Base-by-base conservation (phyloP, 2,888 invertebrate species). In the Silvanus unidentatus region DNA sequence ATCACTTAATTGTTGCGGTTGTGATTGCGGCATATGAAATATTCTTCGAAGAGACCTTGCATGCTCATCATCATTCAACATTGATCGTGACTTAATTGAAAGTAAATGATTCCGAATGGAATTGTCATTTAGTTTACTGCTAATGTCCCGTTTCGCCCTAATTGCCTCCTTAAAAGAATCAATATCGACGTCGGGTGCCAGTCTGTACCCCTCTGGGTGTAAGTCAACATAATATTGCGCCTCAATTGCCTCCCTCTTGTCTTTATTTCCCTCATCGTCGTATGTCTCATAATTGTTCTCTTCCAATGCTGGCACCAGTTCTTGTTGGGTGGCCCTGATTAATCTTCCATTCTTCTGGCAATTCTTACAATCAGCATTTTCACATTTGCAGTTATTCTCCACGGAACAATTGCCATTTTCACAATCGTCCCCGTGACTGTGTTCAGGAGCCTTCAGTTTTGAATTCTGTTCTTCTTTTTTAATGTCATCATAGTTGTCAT, bases 1-100 rank as follows among this genome's bases (percentile, higher is more conserved):
- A 43, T 65, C 64, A 2, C 55, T 60, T 14, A 67, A 46, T 15
- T 50, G 53, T 46, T 60, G 54, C 8, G 55, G 55, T 15, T 56
- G 51, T 8, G 50, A 44, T 13, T 39, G 47, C 14, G 52, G 43
- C 13, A 51, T 43, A n/a, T 52, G 49, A 16, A 44, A 47, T 13
- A 53, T 53, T 22, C 62, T 49, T 39, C 62, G 55, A 27, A 49
- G 45, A 16, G 50, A 44, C 40, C 58, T 44, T 5, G 49, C 32
- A 40, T 43, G 47, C 13, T 13, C n/a, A 8, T 51, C 47, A 8
- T 49, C 35, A n/a, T 57, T 54, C 39, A 57, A 43, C 57, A 59
- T 54, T 47, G 55, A 62, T 40, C 61, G 45, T 43, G 58, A 53
- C 43, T 54, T 57, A 1, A 61, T 45, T 1, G 63, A 59, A 1